phyloP scores from a whole-genome alignment of 2,113 vertebrate genomes.

The Rhinolophus sinicus region DNA sequence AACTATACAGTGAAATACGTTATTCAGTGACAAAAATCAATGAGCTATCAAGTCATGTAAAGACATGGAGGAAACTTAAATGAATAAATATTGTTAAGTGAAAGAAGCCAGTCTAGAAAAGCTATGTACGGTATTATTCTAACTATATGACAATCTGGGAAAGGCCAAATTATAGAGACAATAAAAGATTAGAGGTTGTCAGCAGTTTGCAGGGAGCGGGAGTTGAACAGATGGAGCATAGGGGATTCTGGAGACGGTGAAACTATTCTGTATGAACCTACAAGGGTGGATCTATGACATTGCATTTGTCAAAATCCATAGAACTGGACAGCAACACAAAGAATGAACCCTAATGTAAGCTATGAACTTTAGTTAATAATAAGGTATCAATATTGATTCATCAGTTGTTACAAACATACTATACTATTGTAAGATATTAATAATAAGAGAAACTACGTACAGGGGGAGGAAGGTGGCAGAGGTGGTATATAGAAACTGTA shows the following conservation, averaged over 20 bases:
- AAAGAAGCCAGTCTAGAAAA: background rate
- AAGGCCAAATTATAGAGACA: background rate
- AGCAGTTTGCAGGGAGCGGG: background rate
- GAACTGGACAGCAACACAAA: background rate
- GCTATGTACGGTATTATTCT: background rate
- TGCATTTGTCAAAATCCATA: background rate
- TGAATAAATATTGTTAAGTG: slow-evolving; percentile 19
- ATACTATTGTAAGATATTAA: background rate
- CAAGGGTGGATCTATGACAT: background rate
- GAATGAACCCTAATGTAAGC: background rate
- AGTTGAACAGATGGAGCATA: background rate
- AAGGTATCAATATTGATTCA: background rate
- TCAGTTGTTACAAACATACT: background rate
- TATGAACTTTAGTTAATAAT: background rate
- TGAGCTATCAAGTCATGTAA: background rate
- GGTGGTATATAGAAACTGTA: background rate
- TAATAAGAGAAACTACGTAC: background rate
- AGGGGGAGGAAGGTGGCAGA: background rate
- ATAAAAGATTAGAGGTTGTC: background rate
- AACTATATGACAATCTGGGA: background rate
- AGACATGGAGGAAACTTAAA: background rate
- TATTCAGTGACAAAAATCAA: background rate
- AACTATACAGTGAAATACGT: background rate
- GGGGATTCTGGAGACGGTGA: background rate
- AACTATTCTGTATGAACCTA: background rate